Conservation (phyloP, 2,888 invertebrate species). For the Cataglyphis livida region DNA sequence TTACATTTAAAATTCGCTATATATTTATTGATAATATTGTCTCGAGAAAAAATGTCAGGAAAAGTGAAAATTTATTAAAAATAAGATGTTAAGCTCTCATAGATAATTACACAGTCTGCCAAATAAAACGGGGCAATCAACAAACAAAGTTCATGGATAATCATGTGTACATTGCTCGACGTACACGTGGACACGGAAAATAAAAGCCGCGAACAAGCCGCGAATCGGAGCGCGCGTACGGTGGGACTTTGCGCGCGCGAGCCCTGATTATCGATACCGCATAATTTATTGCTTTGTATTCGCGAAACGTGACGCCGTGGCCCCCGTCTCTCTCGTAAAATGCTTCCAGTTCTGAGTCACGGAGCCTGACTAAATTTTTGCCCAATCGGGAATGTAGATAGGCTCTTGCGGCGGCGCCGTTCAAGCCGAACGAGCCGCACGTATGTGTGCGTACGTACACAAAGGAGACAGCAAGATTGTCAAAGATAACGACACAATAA, state of each 20-base stretch:
- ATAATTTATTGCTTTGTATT: constrained; percentile 83
- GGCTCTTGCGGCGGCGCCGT: constrained; percentile 69
- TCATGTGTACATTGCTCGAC: constrained; percentile 11
- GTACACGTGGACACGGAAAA: constrained; percentile 68
- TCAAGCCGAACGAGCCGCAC: constrained; percentile 65
- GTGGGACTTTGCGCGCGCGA: constrained; percentile 74
- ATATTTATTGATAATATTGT: not conserved
- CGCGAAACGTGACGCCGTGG: constrained; percentile 82
- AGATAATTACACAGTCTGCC: not conserved
- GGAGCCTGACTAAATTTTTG: constrained; percentile 77
- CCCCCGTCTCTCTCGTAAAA: constrained; percentile 80
- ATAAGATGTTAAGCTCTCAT: constrained; percentile 1
- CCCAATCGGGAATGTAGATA: constrained; percentile 83
- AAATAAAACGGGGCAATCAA: constrained; percentile 23
- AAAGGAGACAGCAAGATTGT: constrained; percentile 59
- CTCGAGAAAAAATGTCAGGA: not conserved
- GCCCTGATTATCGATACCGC: constrained; percentile 83
- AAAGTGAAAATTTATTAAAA: not conserved
- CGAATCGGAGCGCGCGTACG: constrained; percentile 61
- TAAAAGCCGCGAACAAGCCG: constrained; percentile 43
- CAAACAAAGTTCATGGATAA: constrained; percentile 48
- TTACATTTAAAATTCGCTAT: not conserved
- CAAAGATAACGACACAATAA: constrained; percentile 73
- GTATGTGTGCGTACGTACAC: constrained; percentile 27
- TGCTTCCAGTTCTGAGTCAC: constrained; percentile 84